Evolutionary conservation across 2,888 invertebrate genomes (phyloP).

Genomic region (Gnatocerus cornutus): DNA sequence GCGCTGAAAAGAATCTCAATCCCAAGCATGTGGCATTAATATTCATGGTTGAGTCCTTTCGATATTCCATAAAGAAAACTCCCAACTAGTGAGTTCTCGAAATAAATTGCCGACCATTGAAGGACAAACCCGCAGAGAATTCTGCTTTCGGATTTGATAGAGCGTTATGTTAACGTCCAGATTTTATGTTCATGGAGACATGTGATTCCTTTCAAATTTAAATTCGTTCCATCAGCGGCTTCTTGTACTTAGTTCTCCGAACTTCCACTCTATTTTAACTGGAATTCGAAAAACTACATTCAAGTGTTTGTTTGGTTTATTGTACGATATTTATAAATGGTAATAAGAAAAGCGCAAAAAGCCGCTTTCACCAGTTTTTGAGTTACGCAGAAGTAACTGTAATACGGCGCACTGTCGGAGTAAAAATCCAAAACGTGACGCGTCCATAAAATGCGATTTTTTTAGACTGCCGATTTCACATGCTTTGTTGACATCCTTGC

Average conservation of each 20-base stretch:
- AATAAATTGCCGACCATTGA: constrained; percentile 5
- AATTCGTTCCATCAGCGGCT: constrained; percentile 16
- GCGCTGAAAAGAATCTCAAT: not conserved
- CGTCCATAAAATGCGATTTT: no score
- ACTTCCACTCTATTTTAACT: constrained; percentile 1
- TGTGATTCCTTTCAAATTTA: constrained; percentile 6
- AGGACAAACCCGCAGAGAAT: constrained; percentile 3
- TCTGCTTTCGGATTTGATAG: constrained; percentile 6
- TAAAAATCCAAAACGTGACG: not conserved
- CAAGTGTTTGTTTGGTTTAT: constrained; percentile 4
- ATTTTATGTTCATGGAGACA: constrained; percentile 4
- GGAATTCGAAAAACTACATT: constrained; percentile 5
- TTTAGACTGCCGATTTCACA: not conserved
- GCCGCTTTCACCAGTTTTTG: constrained; percentile 7
- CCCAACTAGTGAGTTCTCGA: constrained; percentile 5
- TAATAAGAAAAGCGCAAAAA: constrained; percentile 4
- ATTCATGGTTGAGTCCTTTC: constrained; percentile 4
- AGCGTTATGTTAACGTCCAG: not conserved
- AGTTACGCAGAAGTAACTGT: constrained; percentile 3
- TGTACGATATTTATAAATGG: not conserved
- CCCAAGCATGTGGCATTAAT: constrained; percentile 1
- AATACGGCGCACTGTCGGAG: not conserved
- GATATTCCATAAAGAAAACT: constrained; percentile 5
- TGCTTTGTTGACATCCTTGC: constrained; percentile 25
- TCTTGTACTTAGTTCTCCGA: constrained; percentile 3